These are phyloP conservation scores for Poeciliopsis presidionis DNA, from an alignment of 2,797 vertebrate species.

Conservation along the genomic window DNA sequence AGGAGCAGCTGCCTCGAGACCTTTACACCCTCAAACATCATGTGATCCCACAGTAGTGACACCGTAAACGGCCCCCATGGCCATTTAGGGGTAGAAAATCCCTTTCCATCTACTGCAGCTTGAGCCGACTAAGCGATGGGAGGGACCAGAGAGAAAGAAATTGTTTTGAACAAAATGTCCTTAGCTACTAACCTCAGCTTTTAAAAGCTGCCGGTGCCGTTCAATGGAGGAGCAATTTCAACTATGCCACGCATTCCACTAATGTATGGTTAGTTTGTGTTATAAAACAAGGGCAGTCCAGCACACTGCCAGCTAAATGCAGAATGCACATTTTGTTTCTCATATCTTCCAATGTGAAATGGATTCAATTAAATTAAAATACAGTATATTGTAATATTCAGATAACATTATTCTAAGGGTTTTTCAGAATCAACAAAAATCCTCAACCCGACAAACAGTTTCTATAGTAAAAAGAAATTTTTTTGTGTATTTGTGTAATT, in stretches of 20 bases:
- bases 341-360: conserved; percentile 54
- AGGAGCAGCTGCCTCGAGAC: conserved; percentile 80
- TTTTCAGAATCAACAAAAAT: not conserved
- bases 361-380: conserved; percentile 5
- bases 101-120: conserved; percentile 69
- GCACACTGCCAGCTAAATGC: conserved; percentile 34
- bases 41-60: conserved; percentile 78
- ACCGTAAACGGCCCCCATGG: conserved; percentile 73
- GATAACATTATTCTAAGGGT: not conserved
- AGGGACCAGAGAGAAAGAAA: conserved; percentile 61
- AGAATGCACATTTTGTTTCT: conserved; percentile 54
- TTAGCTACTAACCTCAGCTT: conserved; percentile 61
- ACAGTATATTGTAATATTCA: not conserved
- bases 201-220: conserved; percentile 47
- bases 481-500: not conserved
- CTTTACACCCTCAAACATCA: conserved; percentile 79
- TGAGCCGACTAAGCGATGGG: conserved; percentile 54
- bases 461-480: not conserved
- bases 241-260: conserved; percentile 58
- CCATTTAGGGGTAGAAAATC: conserved; percentile 80
- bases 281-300: conserved; percentile 45
- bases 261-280: conserved; percentile 45
- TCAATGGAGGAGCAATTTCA: conserved; percentile 58
- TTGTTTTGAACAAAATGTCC: conserved; percentile 79
- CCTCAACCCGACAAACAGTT: not conserved